Evolutionary conservation across 2,113 vertebrate genomes (phyloP).

Genomic region (Menura novaehollandiae): DNA sequence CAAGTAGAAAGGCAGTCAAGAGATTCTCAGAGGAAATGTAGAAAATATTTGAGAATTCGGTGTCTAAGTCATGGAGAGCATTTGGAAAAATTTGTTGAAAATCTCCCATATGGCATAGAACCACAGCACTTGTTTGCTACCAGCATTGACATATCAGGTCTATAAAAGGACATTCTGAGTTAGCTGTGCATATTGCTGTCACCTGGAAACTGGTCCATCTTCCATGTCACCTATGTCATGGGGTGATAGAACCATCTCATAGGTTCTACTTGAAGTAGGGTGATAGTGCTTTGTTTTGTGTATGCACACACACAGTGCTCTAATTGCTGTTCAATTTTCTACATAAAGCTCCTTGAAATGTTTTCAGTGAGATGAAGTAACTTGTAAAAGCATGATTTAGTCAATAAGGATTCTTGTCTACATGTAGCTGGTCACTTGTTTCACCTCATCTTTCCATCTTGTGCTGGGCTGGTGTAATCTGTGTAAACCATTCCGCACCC

Average conservation of each 20-base stretch:
- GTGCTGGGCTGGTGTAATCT: neutral
- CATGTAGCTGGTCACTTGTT: neutral
- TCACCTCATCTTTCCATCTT: neutral
- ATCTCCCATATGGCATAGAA: neutral
- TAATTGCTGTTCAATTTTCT: neutral
- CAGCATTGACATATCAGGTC: accelerated
- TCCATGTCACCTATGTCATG: accelerated
- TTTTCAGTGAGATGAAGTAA: neutral
- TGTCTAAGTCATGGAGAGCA: neutral
- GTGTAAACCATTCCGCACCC: neutral
- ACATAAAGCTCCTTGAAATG: neutral
- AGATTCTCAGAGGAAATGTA: neutral
- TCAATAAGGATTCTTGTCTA: neutral
- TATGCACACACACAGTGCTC: neutral
- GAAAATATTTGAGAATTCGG: neutral
- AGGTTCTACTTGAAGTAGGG: neutral
- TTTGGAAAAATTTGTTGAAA: neutral
- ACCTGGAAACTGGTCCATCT: too few species aligned
- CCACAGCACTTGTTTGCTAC: neutral
- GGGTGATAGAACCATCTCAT: neutral
- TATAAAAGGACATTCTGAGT: neutral
- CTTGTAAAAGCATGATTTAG: neutral
- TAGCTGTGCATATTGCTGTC: accelerated
- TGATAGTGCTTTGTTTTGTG: neutral
- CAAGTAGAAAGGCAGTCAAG: neutral